A percentile compares a stretch with the other conserved stretches of the same genome.
Conservation (phyloP, 2,888 invertebrate species). For the Polyploca ridens region DNA sequence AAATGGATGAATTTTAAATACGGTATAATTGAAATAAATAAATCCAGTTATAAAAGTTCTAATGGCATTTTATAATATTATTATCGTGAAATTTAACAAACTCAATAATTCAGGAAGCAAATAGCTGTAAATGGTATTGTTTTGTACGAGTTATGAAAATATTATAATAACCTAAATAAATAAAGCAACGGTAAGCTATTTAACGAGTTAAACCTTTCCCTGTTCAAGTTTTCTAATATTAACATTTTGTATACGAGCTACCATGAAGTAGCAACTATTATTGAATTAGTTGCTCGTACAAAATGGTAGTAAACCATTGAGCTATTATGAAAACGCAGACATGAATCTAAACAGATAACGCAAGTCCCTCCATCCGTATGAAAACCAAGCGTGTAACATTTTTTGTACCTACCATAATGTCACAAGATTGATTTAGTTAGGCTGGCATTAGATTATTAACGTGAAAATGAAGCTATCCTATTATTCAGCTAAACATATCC, state of each 20-base stretch:
- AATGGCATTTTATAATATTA: background rate
- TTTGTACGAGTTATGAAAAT: slow-evolving; percentile 1
- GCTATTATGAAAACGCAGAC: too few relatives aligned
- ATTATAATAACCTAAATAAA: background rate
- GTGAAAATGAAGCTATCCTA: too few relatives aligned
- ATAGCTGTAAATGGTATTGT: slow-evolving; percentile 9
- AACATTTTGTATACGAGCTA: background rate
- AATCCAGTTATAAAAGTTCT: too few relatives aligned
- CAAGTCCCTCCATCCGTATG: too few relatives aligned
- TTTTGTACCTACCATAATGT: too few relatives aligned
- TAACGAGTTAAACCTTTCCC: background rate
- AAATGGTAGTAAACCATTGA: too few relatives aligned
- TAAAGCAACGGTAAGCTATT: background rate
- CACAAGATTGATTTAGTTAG: too few relatives aligned
- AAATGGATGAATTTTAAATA: background rate
- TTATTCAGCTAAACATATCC: too few relatives aligned
- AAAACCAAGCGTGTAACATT: too few relatives aligned
- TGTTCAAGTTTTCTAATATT: background rate
- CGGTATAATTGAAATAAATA: background rate
- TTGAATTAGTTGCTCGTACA: background rate
- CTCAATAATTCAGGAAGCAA: background rate
- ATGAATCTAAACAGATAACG: too few relatives aligned
- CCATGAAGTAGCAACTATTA: background rate
- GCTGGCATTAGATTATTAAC: too few relatives aligned
- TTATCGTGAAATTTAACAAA: background rate